phyloP scores from a whole-genome alignment of 2,797 vertebrate species.

The Botia almorhae region DNA sequence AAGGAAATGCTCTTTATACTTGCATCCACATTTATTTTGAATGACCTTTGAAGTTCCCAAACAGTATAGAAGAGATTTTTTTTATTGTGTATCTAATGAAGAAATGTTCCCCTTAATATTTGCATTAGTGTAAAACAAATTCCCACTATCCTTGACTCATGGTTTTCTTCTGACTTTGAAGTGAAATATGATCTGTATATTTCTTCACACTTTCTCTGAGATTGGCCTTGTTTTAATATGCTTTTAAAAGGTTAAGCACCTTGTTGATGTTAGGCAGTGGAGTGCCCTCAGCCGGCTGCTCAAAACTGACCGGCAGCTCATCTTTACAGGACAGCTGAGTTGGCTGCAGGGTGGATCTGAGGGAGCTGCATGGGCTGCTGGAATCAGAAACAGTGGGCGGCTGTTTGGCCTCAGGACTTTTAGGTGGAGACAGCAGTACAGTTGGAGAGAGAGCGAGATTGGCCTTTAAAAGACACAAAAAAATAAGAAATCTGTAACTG shows the following conservation, averaged over 20 bases:
- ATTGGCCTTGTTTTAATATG: neutral
- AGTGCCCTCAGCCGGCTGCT: slow-evolving; percentile 70
- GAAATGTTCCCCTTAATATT: no score
- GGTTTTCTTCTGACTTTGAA: no score
- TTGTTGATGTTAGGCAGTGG: slow-evolving; percentile 77
- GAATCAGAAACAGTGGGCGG: slow-evolving; percentile 62
- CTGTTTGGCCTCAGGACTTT: slow-evolving; percentile 73
- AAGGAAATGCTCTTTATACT: no score
- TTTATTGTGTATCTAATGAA: no score
- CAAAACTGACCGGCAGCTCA: slow-evolving; percentile 73
- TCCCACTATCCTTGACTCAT: no score
- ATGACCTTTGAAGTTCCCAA: no score
- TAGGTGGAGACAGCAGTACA: slow-evolving; percentile 72
- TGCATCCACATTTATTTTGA: no score
- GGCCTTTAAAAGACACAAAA: slow-evolving; percentile 66
- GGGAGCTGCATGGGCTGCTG: slow-evolving; percentile 50
- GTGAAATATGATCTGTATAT: no score
- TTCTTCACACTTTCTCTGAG: no score
- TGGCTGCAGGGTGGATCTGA: slow-evolving; percentile 54
- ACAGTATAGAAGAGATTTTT: no score
- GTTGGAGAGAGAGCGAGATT: slow-evolving; percentile 78
- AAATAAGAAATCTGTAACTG: neutral
- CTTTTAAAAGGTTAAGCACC: slow-evolving; percentile 60
- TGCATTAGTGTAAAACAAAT: no score
- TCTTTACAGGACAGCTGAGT: slow-evolving; percentile 68